Percentiles rank a stretch among this genome's conserved stretches.
Evolutionary conservation across 1,140 invertebrate species (phyloP).

Genomic region (Microplitis demolitor): DNA sequence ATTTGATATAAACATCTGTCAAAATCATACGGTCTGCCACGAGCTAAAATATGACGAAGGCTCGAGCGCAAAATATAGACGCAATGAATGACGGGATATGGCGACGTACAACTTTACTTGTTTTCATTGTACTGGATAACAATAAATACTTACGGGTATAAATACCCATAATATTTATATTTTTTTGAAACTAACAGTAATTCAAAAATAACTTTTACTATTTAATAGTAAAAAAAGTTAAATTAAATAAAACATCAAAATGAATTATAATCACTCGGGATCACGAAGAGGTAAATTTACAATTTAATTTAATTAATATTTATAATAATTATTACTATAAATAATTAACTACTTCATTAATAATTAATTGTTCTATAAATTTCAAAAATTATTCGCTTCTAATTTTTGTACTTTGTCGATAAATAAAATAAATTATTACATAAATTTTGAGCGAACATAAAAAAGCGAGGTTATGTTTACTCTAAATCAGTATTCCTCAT

Average conservation of each 20-base stretch:
- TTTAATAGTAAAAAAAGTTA: constrained; percentile 27
- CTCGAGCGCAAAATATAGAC: neutral
- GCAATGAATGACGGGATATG: constrained; percentile 38
- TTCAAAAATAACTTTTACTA: neutral
- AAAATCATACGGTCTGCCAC: constrained; percentile 15
- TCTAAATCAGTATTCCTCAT: neutral
- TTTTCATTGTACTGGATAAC: constrained; percentile 29
- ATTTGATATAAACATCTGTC: constrained; percentile 17
- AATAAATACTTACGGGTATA: neutral
- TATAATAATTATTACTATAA: neutral
- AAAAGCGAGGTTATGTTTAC: neutral
- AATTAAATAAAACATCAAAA: constrained; percentile 32
- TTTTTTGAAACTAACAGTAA: neutral
- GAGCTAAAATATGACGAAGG: neutral
- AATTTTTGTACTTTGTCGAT: no score
- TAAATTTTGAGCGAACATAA: neutral
- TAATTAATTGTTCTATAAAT: no score
- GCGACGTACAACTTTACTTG: constrained; percentile 39
- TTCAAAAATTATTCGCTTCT: no score
- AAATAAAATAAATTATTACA: no score
- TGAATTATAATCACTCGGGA: constrained; percentile 57
- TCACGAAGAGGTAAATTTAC: constrained; percentile 49
- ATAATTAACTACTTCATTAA: neutral
- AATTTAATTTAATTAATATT: constrained; percentile 17
- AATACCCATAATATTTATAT: neutral